A percentile compares a stretch with the other conserved stretches of the same genome.
Conservation (phyloP, 2,888 invertebrate genomes). For the Zygaena filipendulae region DNA sequence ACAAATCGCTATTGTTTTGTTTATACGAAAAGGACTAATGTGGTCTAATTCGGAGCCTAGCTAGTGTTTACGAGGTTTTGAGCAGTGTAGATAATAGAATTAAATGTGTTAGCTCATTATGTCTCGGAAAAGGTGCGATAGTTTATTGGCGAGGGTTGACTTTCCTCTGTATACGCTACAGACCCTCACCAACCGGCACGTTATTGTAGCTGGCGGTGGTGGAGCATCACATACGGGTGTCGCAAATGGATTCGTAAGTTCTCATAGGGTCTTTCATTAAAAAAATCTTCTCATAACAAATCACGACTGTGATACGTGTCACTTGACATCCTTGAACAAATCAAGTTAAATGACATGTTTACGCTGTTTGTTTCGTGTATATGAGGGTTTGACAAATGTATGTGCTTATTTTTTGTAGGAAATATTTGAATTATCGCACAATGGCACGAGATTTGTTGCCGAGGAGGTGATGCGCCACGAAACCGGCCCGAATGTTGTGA, state of each 20-base stretch:
- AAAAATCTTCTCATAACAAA: too few relatives aligned
- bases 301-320: conserved; percentile 31
- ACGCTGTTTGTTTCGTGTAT: conserved; percentile 10
- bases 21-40: conserved; percentile 35
- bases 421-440: conserved; percentile 90
- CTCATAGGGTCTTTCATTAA: too few relatives aligned
- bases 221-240: conserved; percentile 97
- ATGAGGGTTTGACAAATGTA: too few relatives aligned
- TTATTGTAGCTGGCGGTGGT: conserved; percentile 97
- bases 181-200: conserved; percentile 91
- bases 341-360: conserved; percentile 9
- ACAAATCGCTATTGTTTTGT: conserved; percentile 25
- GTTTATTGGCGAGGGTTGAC: conserved; percentile 87
- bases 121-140: conserved; percentile 70
- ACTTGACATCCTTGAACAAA: conserved; percentile 19
- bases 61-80: conserved; percentile 27
- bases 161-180: conserved; percentile 93
- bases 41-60: conserved; percentile 25
- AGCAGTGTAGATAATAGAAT: conserved; percentile 22
- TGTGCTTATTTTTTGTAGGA: conserved; percentile 70
- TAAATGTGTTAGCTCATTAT: conserved; percentile 45
- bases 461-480: conserved; percentile 91
- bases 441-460: conserved; percentile 84
- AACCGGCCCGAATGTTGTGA: conserved; percentile 89
- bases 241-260: conserved; percentile 95